Percentiles rank a stretch among this genome's conserved stretches.
phyloP scores from a whole-genome alignment of 2,888 invertebrate genomes.

The Malachius bipustulatus region DNA sequence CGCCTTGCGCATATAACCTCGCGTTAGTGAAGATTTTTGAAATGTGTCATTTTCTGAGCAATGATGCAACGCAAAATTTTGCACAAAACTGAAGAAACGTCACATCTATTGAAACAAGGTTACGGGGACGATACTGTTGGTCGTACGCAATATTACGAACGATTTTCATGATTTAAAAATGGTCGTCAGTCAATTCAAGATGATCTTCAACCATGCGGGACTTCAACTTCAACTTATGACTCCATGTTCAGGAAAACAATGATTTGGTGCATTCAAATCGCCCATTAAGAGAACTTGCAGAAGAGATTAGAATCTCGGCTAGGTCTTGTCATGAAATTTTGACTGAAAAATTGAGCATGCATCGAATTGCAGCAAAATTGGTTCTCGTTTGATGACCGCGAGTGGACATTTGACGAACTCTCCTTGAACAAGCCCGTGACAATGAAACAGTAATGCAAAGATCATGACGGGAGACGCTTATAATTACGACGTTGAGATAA shows the following conservation, averaged over 20 bases:
- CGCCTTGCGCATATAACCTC: too few species aligned
- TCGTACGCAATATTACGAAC: conserved; percentile 1
- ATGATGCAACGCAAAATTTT: background rate
- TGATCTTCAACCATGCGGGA: background rate
- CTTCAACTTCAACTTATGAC: background rate
- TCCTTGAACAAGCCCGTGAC: conserved; percentile 1
- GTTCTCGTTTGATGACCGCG: background rate
- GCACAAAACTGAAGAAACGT: conserved; percentile 2
- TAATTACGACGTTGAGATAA: conserved; percentile 3
- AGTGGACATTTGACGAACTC: background rate
- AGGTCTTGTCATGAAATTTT: conserved; percentile 5
- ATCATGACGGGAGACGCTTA: conserved; percentile 2
- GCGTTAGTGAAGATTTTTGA: background rate
- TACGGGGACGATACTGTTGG: conserved; percentile 1
- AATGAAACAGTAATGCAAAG: background rate
- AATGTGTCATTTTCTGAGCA: conserved; percentile 2
- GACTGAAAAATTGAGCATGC: background rate
- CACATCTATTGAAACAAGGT: background rate
- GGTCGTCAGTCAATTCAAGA: background rate
- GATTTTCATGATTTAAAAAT: conserved; percentile 2
- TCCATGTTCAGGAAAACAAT: background rate
- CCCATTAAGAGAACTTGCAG: background rate
- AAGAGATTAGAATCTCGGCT: background rate
- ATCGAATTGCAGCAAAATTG: background rate
- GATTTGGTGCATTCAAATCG: conserved; percentile 2